phyloP scores from a whole-genome alignment of 2,797 vertebrate genomes.

The Manis javanica region DNA sequence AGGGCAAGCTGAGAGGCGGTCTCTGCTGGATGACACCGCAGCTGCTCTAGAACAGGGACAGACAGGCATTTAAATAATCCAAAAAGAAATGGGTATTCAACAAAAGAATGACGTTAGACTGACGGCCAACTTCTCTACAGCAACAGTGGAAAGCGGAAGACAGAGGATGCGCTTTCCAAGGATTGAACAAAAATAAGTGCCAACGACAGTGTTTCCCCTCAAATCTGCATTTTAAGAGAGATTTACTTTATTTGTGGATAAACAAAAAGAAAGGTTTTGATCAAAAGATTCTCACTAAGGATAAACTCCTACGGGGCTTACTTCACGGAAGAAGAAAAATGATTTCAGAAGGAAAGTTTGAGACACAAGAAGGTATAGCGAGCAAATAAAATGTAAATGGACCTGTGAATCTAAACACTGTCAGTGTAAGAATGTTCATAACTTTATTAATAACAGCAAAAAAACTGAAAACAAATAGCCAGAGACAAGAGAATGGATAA shows the following conservation, averaged over 20 bases:
- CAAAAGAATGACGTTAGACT: not conserved
- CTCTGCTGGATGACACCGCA: not conserved
- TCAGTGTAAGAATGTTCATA: not conserved
- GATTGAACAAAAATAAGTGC: not conserved
- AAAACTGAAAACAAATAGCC: not conserved
- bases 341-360: not conserved
- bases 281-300: not conserved
- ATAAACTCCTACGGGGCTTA: not conserved
- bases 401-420: not conserved
- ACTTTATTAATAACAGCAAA: not conserved
- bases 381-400: not conserved
- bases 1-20: not conserved
- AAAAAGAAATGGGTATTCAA: not conserved
- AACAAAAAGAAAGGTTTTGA: not conserved
- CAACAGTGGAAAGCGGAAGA: not conserved
- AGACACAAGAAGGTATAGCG: not conserved
- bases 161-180: not conserved
- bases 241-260: not conserved
- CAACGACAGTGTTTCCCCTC: not conserved
- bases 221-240: not conserved
- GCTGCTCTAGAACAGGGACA: not conserved
- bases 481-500: not conserved
- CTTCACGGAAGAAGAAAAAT: not conserved
- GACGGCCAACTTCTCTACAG: not conserved
- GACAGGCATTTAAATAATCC: not conserved